Conservation (phyloP, 2,888 invertebrate species). For the Trissolcus brochymenae region DNA sequence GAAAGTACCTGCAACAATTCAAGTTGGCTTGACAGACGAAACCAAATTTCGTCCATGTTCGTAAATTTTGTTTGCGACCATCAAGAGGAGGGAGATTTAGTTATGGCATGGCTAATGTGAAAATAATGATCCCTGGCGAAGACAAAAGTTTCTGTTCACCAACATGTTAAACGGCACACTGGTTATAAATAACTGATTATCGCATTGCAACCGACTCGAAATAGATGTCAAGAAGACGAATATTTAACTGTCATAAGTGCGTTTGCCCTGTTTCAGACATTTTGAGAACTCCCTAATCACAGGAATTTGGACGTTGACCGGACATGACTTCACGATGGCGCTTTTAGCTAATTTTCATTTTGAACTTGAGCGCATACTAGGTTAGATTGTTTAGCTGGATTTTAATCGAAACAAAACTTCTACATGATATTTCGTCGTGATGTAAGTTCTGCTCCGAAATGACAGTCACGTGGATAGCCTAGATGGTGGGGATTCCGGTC, state of each 20-base stretch:
- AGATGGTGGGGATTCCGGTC: no score
- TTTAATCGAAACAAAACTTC: slow-evolving; percentile 16
- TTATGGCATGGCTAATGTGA: slow-evolving; percentile 41
- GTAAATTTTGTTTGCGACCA: slow-evolving; percentile 15
- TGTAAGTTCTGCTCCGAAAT: slow-evolving; percentile 15
- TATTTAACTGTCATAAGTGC: slow-evolving; percentile 55
- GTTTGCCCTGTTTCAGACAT: slow-evolving; percentile 18
- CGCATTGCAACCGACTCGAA: slow-evolving; percentile 69
- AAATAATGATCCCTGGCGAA: slow-evolving; percentile 48
- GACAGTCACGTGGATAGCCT: slow-evolving; percentile 31
- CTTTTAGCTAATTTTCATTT: neutral
- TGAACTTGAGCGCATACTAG: slow-evolving; percentile 15
- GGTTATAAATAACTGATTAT: slow-evolving; percentile 74
- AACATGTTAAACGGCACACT: slow-evolving; percentile 66
- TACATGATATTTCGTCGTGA: slow-evolving; percentile 1
- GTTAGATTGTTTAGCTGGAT: slow-evolving; percentile 10
- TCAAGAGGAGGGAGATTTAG: slow-evolving; percentile 8
- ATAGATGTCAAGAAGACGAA: slow-evolving; percentile 66
- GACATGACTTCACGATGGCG: neutral
- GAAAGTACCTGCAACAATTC: slow-evolving; percentile 71
- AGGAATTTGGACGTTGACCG: slow-evolving; percentile 5
- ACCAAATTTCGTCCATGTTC: slow-evolving; percentile 73
- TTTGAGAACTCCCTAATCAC: neutral
- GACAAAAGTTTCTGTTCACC: slow-evolving; percentile 50
- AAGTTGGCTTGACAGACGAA: slow-evolving; percentile 70